Percentiles rank a stretch among this genome's conserved stretches.
phyloP scores from a whole-genome alignment of 1,140 invertebrate species.

The Drosophila insularis region DNA sequence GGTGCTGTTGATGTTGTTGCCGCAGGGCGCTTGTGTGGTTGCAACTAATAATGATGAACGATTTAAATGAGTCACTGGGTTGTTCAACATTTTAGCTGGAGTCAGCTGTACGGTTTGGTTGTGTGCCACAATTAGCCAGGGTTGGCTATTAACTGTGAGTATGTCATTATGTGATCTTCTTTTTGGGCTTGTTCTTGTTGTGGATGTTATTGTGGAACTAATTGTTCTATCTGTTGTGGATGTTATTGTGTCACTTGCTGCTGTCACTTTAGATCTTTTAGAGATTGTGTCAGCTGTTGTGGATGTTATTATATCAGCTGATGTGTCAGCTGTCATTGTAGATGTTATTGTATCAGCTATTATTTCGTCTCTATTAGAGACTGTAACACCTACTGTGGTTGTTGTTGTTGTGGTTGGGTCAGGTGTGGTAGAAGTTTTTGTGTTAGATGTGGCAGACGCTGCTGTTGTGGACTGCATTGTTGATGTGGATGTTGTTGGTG shows the following conservation, averaged over 20 bases:
- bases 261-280: neutral
- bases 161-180: constrained; percentile 29
- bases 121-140: constrained; percentile 54
- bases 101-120: constrained; percentile 55
- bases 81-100: constrained; percentile 27
- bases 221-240: neutral
- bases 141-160: constrained; percentile 51
- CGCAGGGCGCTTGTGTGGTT: neutral
- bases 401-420: too few species aligned
- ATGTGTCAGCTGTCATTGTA: neutral
- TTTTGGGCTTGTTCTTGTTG: neutral
- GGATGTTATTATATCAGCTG: neutral
- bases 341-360: neutral
- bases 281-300: neutral
- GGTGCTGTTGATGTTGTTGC: neutral
- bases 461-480: too few species aligned
- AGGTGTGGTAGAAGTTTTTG: too few species aligned
- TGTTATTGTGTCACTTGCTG: neutral
- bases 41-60: constrained; percentile 38
- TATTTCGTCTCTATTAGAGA: too few species aligned
- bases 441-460: too few species aligned
- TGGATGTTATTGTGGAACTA: neutral
- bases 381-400: too few species aligned
- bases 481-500: constrained; percentile 8
- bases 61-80: constrained; percentile 62